Base-by-base conservation (phyloP, 2,797 vertebrate genomes). In the Carduelis carduelis region DNA sequence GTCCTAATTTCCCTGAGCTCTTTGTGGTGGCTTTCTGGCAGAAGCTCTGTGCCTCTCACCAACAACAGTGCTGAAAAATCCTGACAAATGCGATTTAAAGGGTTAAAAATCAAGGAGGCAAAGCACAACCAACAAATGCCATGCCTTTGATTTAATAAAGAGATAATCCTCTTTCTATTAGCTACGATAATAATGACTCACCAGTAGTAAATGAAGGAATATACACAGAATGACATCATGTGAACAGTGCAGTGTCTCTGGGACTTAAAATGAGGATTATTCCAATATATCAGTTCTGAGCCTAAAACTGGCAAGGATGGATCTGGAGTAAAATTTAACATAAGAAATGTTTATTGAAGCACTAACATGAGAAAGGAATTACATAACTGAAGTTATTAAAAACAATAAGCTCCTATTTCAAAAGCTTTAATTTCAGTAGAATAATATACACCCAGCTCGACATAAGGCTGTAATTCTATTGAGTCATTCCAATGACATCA, bases 381-480 rank as follows among this genome's bases (percentile, higher is more conserved):
- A 96, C 94, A 87, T 89, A 97, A 95, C 96, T 89, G 95, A 93
- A 94, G 90, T 97, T 97, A 97, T 98, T 97, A 97, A 97, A 98
- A 98, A 93, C 92, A 97, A 97, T 95, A 93, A 94, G 93, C 81
- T 98, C 95, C 69, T 82, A 94, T 98, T 98, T 98, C 97, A 97
- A 98, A 98, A 95, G 86, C 78, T 96, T 96, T 96, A 28, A 90
- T 96, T 96, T 94, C 1, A 0, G 92, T 94, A 97, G 86, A 94
- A 96, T 96, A 95, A 95, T 92, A 91, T 94, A 96, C 95, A 92
- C 64, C 61, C 93, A 49, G 76, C 65, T 79, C 3, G 6, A 56
- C 89, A 92, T 60, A 43, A 75, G 76, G 92, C 94, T 93, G 91
- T 76, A 66, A 94, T 93, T 93, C 94, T 90, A 89, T 70, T 75